phyloP scores from a whole-genome alignment of 2,888 invertebrate genomes.

The Phytoseiulus persimilis region DNA sequence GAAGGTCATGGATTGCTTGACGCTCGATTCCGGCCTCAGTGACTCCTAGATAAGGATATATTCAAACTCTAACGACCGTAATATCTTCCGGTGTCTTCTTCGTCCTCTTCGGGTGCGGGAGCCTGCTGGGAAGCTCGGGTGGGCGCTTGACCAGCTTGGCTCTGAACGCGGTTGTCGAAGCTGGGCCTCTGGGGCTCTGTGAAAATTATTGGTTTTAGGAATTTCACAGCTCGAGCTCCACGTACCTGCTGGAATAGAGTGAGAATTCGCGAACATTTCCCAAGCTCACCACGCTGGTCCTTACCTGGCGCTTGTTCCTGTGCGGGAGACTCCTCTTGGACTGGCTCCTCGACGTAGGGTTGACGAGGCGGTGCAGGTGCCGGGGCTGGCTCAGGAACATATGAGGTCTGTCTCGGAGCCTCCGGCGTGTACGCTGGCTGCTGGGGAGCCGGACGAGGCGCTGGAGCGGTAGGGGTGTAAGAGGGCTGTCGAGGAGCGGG shows the following conservation, averaged over 20 bases:
- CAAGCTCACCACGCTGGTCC: too few species aligned
- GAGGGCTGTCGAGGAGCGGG: slow-evolving; percentile 14
- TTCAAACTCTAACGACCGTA: slow-evolving; percentile 15
- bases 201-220: not conserved
- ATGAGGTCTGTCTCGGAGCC: slow-evolving; percentile 12
- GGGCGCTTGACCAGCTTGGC: not conserved
- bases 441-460: not conserved
- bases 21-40: not conserved
- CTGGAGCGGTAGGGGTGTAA: slow-evolving; percentile 5
- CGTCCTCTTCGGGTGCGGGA: not conserved
- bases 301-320: not conserved
- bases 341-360: not conserved
- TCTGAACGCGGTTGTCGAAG: slow-evolving; percentile 5
- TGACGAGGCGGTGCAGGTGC: slow-evolving; percentile 1
- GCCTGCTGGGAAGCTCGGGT: not conserved
- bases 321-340: not conserved
- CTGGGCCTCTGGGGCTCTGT: slow-evolving; percentile 13
- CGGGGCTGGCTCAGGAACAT: not conserved
- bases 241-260: too few species aligned
- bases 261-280: too few species aligned
- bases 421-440: not conserved
- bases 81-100: slow-evolving; percentile 20
- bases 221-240: too few species aligned
- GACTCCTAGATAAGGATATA: not conserved
- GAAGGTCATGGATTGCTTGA: not conserved